Evolutionary conservation across 1,140 invertebrate species (phyloP), one percentile per base, ranked within the genome.

Genomic region (Acromyrmex heyeri): DNA sequence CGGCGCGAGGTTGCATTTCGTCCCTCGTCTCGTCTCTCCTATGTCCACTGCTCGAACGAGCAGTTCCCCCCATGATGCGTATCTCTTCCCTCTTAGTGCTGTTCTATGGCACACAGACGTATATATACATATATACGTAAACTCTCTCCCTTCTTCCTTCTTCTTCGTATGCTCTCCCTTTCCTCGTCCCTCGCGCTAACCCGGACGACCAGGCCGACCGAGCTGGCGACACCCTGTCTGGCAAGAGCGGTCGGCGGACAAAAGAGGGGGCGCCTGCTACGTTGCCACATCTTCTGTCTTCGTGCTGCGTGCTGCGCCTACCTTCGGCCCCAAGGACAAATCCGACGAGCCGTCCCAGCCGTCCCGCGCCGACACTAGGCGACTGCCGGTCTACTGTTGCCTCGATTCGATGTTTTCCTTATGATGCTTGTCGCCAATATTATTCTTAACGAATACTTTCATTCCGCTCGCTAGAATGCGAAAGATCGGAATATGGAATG

Each of bases 211-310:
- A 96, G 96, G 96, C 96, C 96, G 95, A 95, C 96, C 94, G 96
- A 96, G 96, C 96, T 97, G 97, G 97, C 97, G 97, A 97, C 97
- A 98, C 97, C 97, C 97, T 98, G 97, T 98, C 97, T 98, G 97
- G 97, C 96, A 96, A 96, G 97, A 97, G 96, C 96, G 95, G 91
- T 89, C 93, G 92, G 83, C 93, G 94, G 92, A 94, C 93, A 95
- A 95, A 95, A 94, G 93, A 95, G 94, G 93, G 94, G 93, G 93
- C 91, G 92, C 85, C 78, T 85, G 89, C 93, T 83, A 82, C 95
- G 97, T 97, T 97, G 97, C 96, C 97, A 95, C 92, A 93, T 96
- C 93, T 95, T 95, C 94, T 95, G 91, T 79, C 76, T 89, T 85
- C 88, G 72, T 82, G 87, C 90, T 91, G 90, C 88, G 76, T 82